phyloP scores from a whole-genome alignment of 2,797 vertebrate genomes.

The Notamacropus eugenii region DNA sequence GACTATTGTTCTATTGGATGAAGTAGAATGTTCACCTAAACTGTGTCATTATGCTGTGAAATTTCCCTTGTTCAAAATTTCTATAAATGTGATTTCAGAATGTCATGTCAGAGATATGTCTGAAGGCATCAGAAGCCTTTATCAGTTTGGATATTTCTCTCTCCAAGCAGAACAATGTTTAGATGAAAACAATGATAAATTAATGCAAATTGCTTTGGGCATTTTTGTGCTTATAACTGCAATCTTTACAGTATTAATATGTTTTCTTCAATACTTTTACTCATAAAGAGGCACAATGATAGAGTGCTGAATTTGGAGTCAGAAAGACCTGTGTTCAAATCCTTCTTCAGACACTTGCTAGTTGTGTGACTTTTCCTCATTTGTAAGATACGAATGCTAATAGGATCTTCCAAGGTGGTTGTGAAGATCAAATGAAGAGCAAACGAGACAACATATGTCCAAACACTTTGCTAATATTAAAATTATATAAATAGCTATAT shows the following conservation, averaged over 20 bases:
- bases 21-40: neutral
- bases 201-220: neutral
- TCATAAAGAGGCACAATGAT: neutral
- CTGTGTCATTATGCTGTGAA: neutral
- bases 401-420: neutral
- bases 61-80: neutral
- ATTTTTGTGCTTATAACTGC: neutral
- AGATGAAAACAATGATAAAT: neutral
- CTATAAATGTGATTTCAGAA: neutral
- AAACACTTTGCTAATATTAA: neutral
- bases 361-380: neutral
- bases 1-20: neutral
- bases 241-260: neutral
- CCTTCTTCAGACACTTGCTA: neutral
- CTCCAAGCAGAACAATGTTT: neutral
- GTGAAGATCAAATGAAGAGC: neutral
- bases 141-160: neutral
- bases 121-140: neutral
- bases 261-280: neutral
- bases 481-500: neutral
- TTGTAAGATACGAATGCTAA: neutral
- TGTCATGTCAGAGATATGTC: neutral
- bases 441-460: neutral
- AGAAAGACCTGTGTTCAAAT: neutral
- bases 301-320: neutral